A percentile compares a stretch with the other conserved stretches of the same genome.
These are phyloP conservation scores for Epinotia demarniana DNA, from an alignment of 2,888 invertebrate species.

Conservation along the genomic window DNA sequence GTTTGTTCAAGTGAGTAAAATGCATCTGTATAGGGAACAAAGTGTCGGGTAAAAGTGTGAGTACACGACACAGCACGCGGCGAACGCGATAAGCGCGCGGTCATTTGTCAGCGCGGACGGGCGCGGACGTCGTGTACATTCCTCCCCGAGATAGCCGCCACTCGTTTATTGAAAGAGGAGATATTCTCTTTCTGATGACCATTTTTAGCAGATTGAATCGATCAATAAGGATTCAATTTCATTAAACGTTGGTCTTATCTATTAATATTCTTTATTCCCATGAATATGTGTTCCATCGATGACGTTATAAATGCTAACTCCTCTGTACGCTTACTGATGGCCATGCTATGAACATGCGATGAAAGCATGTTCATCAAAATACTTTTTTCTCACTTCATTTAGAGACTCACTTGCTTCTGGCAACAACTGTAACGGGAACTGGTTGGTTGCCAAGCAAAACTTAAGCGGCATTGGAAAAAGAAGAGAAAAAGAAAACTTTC, in stretches of 20 bases:
- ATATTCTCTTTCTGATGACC: constrained; percentile 50
- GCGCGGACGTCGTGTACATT: constrained; percentile 78
- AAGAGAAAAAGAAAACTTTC: too few relatives aligned
- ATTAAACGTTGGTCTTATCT: constrained; percentile 21
- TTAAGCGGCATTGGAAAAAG: too few relatives aligned
- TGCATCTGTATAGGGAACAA: constrained; percentile 39
- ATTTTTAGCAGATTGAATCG: constrained; percentile 39
- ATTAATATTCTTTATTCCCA: constrained; percentile 28
- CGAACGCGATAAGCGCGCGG: constrained; percentile 70
- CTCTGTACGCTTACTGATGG: constrained; percentile 1
- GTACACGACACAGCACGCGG: constrained; percentile 57
- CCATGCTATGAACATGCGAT: not conserved
- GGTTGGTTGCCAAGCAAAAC: too few relatives aligned
- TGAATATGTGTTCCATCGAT: constrained; percentile 25
- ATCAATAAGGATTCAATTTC: constrained; percentile 39
- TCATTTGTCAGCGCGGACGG: constrained; percentile 81
- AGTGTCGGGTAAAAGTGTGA: constrained; percentile 44
- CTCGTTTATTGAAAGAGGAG: constrained; percentile 62
- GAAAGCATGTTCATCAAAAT: not conserved
- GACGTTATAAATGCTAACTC: constrained; percentile 27
- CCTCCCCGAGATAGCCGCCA: constrained; percentile 75
- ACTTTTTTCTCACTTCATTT: not conserved
- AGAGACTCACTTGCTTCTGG: not conserved
- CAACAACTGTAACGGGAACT: too few relatives aligned
- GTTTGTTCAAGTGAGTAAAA: constrained; percentile 35